Conservation (phyloP, 92 coral and sea anemone species). For the Parazoanthus darwini region DNA sequence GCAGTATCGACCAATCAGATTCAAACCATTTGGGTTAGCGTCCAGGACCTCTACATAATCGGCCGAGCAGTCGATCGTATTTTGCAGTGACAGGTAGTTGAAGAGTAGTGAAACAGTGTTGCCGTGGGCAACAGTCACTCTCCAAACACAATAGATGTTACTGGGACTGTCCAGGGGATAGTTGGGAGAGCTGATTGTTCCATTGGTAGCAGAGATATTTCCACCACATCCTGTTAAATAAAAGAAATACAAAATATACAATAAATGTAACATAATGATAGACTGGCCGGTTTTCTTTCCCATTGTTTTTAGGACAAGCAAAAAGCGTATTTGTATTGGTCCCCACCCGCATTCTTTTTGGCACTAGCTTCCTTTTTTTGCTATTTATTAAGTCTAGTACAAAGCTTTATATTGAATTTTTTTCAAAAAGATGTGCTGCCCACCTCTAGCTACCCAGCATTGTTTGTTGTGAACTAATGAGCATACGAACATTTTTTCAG, state of each 20-base stretch:
- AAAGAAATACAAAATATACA: background rate
- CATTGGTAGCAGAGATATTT: slow-evolving; percentile 24
- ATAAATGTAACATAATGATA: background rate
- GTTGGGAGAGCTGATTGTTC: slow-evolving; percentile 23
- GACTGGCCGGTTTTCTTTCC: background rate
- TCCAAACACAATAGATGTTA: slow-evolving; percentile 33
- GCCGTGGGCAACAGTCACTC: slow-evolving; percentile 17
- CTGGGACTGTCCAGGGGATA: slow-evolving; percentile 28
- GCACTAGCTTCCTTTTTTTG: no score
- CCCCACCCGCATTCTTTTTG: no score
- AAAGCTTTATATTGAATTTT: no score
- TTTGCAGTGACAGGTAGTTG: slow-evolving; percentile 27
- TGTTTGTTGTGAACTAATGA: no score
- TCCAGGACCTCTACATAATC: slow-evolving; percentile 44
- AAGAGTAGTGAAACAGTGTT: slow-evolving; percentile 18
- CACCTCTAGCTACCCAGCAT: no score
- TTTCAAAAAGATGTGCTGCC: no score
- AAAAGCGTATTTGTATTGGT: no score
- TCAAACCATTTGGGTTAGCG: slow-evolving; percentile 24
- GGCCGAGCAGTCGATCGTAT: slow-evolving; percentile 9
- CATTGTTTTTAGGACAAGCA: background rate
- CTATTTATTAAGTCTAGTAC: no score
- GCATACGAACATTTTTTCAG: no score
- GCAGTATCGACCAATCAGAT: slow-evolving; percentile 39
- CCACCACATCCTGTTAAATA: slow-evolving; percentile 36